Evolutionary conservation across 37 sponge, comb jelly and placozoan genomes (phyloP), one percentile per base, ranked within the genome.

Genomic region (Spongilla lacustris): DNA sequence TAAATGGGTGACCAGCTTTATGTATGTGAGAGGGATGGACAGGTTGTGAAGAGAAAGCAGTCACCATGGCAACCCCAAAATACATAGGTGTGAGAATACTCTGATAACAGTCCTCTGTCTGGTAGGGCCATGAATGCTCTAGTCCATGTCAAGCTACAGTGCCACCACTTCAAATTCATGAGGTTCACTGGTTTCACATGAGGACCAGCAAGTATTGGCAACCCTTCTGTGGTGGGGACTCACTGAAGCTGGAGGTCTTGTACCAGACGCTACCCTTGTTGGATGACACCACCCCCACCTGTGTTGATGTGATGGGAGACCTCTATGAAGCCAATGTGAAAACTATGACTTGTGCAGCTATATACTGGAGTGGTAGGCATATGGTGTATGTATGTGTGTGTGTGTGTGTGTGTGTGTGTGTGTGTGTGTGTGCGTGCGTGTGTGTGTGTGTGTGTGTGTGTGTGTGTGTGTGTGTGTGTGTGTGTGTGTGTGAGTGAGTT

Each of bases 171-270:
- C 12, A 26, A 24, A 67, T 30, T 0, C 76, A 88, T 29, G 82
- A 88, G 31, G 50, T 88, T 25, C 88, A 94, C 67, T 97, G 97
- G 97, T 94, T 97, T 35, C 92, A 94, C 79, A 69, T 78, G 31
- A 89, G 86, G 50, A 77, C 87, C 3, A 89, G 88, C 17, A 80
- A 86, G 35, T 89, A 71, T 69, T 97, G 97, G 97, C 71, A 84
- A 69, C 92, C 95, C 22, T 92, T 97, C 50, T 78, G 78, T 68
- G 97, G 97, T 66, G 25, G 78, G 79, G 97, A 97, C 67, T 97
- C 97, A 23, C 72, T 90, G 30, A 22, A 25, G 13, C 78, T 97
- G 70, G 97, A 97, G 70, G 76, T 88, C 10, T 66, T 68, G 22
- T 85, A 90, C 36, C 87, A 38, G 50, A 68, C 25, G 68, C 50